Base-by-base conservation (phyloP, 2,113 vertebrate species). In the Otus sunia region DNA sequence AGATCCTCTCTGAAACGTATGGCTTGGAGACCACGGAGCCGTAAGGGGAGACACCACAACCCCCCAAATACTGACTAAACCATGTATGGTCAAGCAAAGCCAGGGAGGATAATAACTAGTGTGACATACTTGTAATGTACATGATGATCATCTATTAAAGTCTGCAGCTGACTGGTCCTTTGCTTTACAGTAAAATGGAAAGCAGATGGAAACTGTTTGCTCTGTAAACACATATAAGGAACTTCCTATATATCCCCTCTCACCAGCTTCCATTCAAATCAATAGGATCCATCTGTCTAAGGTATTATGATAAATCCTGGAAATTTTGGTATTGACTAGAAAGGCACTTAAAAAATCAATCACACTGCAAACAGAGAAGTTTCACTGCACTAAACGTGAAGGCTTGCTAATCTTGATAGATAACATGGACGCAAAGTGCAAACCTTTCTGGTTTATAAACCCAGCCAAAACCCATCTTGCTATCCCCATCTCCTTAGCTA, bases 181-280 rank as follows among this genome's bases (percentile, higher is more conserved):
- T 56, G 68, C 52, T 88, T 34, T 63, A 52, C 60, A 71, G 12
- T 66, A 47, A 86, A 92, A 43, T 0, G 59, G 37, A 84, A 39
- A 88, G 63, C 94, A 96, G 90, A 43, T 91, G 90, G 88, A 72
- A 93, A 52, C 14, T 75, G 63, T 92, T 96, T 96, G 86, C 72
- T 93, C 63, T 59, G 47, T 62, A 80, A 91, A 86, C 59, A 92
- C 58, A n/a, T 80, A 53, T 25, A 55, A 80, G 68, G 82, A 86
- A 74, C 73, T 88, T 32, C 56, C 2, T 3, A 13, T 64, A 76
- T 34, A 71, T n/a, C 55, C 32, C 41, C 37, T 69, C 71, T 63
- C 72, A 52, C 49, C 39, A 41, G 1, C 43, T 83, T 80, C 58
- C 67, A 52, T 29, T 92, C 63, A 26, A 58, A 89, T 96, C 83